Evolutionary conservation across 2,113 vertebrate species (phyloP).

Genomic region (Hylia prasina): DNA sequence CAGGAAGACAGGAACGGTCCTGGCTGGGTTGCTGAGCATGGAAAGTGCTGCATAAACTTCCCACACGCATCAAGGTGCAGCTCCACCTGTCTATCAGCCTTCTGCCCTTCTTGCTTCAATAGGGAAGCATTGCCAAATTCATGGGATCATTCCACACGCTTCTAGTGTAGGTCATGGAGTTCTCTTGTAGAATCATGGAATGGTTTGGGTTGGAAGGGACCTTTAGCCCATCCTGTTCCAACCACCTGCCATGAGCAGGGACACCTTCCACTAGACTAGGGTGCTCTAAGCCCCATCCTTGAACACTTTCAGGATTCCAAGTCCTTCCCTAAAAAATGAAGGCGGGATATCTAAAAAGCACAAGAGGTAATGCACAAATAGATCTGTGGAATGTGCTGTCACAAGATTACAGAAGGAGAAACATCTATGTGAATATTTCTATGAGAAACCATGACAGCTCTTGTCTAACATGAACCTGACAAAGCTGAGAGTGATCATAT

Average conservation of each 20-base stretch:
- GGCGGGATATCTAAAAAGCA: neutral
- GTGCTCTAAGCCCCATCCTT: neutral
- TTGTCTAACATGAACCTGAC: neutral
- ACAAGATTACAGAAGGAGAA: neutral
- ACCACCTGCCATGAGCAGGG: no score
- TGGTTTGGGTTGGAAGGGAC: neutral
- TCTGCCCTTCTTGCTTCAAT: neutral
- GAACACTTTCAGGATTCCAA: neutral
- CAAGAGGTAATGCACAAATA: neutral
- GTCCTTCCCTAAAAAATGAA: neutral
- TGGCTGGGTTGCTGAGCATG: neutral
- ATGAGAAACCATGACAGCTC: neutral
- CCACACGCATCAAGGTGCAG: neutral
- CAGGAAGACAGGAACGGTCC: neutral
- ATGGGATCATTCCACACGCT: neutral
- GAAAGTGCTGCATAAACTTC: neutral
- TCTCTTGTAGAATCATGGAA: rapidly evolving
- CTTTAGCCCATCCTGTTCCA: neutral
- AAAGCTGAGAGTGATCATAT: neutral
- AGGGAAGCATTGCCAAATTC: neutral
- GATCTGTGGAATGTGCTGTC: neutral
- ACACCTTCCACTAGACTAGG: neutral
- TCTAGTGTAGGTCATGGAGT: neutral
- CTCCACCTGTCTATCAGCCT: neutral
- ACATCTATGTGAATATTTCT: neutral